Evolutionary conservation across 2,113 vertebrate species (phyloP).

Genomic region (Cryptotis parvus): DNA sequence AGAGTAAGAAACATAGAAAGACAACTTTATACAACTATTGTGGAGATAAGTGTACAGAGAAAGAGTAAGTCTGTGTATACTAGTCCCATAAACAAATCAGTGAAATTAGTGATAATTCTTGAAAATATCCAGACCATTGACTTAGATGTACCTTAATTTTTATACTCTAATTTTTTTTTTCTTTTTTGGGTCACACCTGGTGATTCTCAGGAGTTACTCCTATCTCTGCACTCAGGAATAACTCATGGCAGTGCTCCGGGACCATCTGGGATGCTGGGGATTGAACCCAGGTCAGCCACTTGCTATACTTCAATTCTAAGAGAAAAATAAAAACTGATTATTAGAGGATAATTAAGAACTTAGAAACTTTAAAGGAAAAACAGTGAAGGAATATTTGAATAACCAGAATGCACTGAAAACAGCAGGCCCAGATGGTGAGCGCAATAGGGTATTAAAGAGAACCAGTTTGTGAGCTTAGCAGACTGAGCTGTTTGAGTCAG

Average conservation of each 20-base stretch:
- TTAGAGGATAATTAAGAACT: neutral
- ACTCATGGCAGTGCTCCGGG: too few species aligned
- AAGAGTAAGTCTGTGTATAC: neutral
- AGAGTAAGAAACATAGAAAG: conserved; percentile 1
- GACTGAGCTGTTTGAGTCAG: conserved; percentile 46
- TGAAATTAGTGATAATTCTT: neutral
- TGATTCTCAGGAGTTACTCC: too few species aligned
- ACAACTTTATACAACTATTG: neutral
- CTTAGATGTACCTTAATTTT: neutral
- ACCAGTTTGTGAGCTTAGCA: conserved; percentile 66
- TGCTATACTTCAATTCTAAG: too few species aligned
- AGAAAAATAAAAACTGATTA: neutral
- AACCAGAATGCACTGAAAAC: conserved; percentile 20
- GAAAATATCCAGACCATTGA: neutral
- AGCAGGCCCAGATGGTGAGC: conserved; percentile 74
- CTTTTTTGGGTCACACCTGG: too few species aligned
- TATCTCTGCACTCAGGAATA: too few species aligned
- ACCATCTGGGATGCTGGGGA: too few species aligned
- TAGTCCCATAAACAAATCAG: neutral
- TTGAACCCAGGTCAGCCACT: too few species aligned
- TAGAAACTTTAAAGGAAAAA: conserved; percentile 47
- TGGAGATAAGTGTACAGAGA: neutral
- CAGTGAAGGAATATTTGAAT: conserved; percentile 54
- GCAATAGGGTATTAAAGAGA: conserved; percentile 75
- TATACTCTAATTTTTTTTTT: too few species aligned